These are phyloP conservation scores for Cololabis saira DNA, from an alignment of 2,113 vertebrate species.

Conservation along the genomic window DNA sequence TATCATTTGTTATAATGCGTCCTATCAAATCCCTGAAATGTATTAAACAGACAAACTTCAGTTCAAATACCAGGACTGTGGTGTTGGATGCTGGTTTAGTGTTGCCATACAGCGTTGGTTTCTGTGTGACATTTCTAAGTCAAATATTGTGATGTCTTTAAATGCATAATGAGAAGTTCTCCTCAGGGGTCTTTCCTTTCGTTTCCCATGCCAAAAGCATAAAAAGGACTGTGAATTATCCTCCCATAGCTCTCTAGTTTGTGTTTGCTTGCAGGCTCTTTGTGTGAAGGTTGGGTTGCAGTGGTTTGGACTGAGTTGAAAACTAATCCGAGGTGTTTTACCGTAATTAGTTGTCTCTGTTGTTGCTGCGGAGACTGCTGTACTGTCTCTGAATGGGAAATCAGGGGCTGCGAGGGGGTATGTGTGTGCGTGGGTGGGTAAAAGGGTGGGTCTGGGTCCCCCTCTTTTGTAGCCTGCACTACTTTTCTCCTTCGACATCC, in stretches of 20 bases:
- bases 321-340: constrained; percentile 83
- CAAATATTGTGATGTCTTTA: constrained; percentile 67
- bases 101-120: constrained; percentile 18
- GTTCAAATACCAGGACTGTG: neutral
- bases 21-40: no score
- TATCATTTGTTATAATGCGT: no score
- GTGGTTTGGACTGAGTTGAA: constrained; percentile 71
- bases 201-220: constrained; percentile 41
- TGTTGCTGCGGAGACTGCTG: constrained; percentile 69
- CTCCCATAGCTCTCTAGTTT: constrained; percentile 34
- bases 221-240: constrained; percentile 52
- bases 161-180: constrained; percentile 40
- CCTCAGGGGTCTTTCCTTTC: constrained; percentile 56
- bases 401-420: constrained; percentile 60
- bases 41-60: neutral
- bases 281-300: constrained; percentile 59
- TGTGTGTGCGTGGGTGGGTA: constrained; percentile 63
- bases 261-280: constrained; percentile 51
- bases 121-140: constrained; percentile 16
- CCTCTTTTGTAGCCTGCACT: constrained; percentile 78
- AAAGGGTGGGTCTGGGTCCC: constrained; percentile 75
- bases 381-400: constrained; percentile 74
- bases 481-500: constrained; percentile 59
- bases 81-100: neutral
- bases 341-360: constrained; percentile 83